Conservation (phyloP, 2,888 invertebrate species). For the Tetanocera ferruginea region DNA sequence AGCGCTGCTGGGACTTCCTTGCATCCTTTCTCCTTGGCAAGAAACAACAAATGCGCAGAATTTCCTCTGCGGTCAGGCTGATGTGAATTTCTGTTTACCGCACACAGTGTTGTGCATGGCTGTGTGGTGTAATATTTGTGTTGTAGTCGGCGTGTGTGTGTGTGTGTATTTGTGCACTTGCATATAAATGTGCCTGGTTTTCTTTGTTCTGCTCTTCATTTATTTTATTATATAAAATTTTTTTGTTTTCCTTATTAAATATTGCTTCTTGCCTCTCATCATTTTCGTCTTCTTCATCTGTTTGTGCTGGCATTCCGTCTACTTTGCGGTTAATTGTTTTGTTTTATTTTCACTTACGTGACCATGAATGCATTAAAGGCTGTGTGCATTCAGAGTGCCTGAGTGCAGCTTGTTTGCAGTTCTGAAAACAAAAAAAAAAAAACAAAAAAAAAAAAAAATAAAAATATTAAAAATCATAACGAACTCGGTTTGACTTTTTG, state of each 20-base stretch:
- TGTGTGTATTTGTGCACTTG: background rate
- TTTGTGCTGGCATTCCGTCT: background rate
- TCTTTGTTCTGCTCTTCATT: background rate
- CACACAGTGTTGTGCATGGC: background rate
- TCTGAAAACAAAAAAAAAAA: background rate
- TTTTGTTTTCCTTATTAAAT: background rate
- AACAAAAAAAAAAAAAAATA: conserved; percentile 1
- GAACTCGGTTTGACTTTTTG: background rate
- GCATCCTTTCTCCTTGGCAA: background rate
- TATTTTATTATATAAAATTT: background rate
- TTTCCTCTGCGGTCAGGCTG: conserved; percentile 9
- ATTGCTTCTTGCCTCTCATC: background rate
- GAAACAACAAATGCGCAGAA: conserved; percentile 5
- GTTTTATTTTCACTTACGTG: conserved; percentile 24
- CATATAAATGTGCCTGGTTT: background rate
- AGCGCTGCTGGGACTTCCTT: background rate
- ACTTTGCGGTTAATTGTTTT: background rate
- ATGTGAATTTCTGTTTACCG: background rate
- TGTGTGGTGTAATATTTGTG: background rate
- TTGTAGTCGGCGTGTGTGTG: background rate
- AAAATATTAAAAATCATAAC: conserved; percentile 9
- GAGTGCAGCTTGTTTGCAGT: conserved; percentile 9
- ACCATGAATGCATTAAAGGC: conserved; percentile 28
- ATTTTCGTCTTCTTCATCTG: background rate
- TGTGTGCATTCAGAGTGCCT: conserved; percentile 12